Evolutionary conservation across 1,140 invertebrate species (phyloP).

Genomic region (Sesamia nonagrioides): DNA sequence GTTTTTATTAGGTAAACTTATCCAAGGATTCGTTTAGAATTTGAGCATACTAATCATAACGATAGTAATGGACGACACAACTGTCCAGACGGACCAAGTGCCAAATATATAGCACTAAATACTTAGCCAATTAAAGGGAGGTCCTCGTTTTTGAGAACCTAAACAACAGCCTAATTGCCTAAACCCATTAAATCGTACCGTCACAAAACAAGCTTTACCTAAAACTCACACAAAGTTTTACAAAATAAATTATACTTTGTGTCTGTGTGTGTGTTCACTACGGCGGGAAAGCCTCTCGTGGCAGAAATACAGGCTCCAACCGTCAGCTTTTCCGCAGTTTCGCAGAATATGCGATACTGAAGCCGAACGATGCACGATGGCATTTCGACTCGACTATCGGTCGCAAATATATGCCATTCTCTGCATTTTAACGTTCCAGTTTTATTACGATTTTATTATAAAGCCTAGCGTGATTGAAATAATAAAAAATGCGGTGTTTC

Average conservation of each 20-base stretch:
- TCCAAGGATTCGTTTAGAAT: too few species aligned
- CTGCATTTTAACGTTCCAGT: not conserved
- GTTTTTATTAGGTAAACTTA: too few species aligned
- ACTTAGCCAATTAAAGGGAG: not conserved
- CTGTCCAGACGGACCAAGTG: not conserved
- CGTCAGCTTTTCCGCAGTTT: slow-evolving; percentile 55
- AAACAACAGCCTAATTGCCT: slow-evolving; percentile 22
- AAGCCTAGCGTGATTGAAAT: not conserved
- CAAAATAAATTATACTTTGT: not conserved
- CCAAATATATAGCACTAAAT: not conserved
- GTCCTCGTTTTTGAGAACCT: not conserved
- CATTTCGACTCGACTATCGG: slow-evolving; percentile 48
- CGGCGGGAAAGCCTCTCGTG: slow-evolving; percentile 22
- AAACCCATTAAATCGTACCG: slow-evolving; percentile 28
- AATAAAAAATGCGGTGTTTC: not conserved
- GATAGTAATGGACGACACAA: not conserved
- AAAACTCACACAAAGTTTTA: slow-evolving; percentile 18
- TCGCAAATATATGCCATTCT: slow-evolving; percentile 35
- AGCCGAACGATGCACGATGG: slow-evolving; percentile 38
- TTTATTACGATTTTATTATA: slow-evolving; percentile 28
- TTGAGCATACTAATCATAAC: too few species aligned
- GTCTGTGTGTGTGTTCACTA: slow-evolving; percentile 23
- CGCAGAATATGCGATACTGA: slow-evolving; percentile 61
- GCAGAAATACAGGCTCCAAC: slow-evolving; percentile 51
- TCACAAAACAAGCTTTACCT: not conserved